Evolutionary conservation across 1,140 invertebrate species (phyloP), one percentile per base, ranked within the genome.

Genomic region (Xylocopa sonorina): DNA sequence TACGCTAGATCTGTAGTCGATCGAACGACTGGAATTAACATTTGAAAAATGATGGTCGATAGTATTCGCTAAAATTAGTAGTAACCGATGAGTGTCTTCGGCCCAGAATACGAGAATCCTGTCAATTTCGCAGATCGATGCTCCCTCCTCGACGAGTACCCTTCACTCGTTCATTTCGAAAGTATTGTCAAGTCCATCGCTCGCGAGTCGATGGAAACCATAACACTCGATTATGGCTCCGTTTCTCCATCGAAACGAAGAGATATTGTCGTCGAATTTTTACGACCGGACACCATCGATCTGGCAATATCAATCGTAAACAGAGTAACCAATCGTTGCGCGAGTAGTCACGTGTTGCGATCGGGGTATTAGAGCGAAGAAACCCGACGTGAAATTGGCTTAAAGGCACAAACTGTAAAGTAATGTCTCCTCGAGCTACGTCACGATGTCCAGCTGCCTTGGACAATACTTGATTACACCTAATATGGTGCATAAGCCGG

Each of bases 371-470:
- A 88, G 87, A 88, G 83, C 87, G 72, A 88, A 69, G 84, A 88
- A 88, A 86, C 85, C 88, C 72, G 67, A 81, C 80, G 76, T 85
- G 83, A 88, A 88, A 88, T 88, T 78, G 85, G 88, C 78, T 88
- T 88, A 88, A 82, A 78, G 81, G 73, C 74, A 75, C 53, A 18
- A 76, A 29, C 74, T 77, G 78, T 53, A 63, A 80, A 76, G 67
- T 84, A 79, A 82, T 71, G 78, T 79, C 74, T 64, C 27, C 18
- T 34, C 2, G 4, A 67, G 62, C 66, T 78, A 53, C 41, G 53
- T 66, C 62, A 60, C 68, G 50, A 66, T 55, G 41, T 48, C 41
- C 69, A 29, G 38, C 51, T 82, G 64, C 60, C 71, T 81, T 86
- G 75, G 72, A 80, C 71, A 68, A 80, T 73, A 72, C 62, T 81